Conservation (phyloP, 2,888 invertebrate species). For the Allygus modestus region DNA sequence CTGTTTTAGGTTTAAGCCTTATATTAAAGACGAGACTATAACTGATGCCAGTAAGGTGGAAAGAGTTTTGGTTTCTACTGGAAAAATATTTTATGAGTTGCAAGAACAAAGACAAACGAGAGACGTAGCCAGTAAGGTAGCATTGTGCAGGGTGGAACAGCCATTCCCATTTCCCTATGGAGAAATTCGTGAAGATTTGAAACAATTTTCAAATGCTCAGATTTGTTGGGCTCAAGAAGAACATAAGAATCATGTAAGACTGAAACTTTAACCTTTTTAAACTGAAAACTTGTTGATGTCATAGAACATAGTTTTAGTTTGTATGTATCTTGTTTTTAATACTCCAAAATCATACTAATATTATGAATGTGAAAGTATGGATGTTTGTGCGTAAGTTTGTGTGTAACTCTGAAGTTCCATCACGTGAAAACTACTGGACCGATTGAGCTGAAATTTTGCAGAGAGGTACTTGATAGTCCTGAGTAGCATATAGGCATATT, state of each 20-base stretch:
- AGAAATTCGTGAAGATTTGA: slow-evolving; percentile 82
- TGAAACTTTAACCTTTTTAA: slow-evolving; percentile 71
- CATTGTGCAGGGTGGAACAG: slow-evolving; percentile 93
- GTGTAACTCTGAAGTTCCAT: no score
- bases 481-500: no score
- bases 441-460: no score
- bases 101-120: slow-evolving; percentile 82
- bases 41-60: slow-evolving; percentile 77
- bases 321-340: no score
- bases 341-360: no score
- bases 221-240: slow-evolving; percentile 95
- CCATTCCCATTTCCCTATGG: slow-evolving; percentile 89
- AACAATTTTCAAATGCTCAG: slow-evolving; percentile 91
- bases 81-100: slow-evolving; percentile 91
- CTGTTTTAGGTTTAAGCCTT: slow-evolving; percentile 60
- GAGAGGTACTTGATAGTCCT: no score
- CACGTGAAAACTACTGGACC: no score
- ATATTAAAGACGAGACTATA: slow-evolving; percentile 57
- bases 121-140: slow-evolving; percentile 85
- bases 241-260: slow-evolving; percentile 96
- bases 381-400: no score
- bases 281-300: neutral
- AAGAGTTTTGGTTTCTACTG: slow-evolving; percentile 89
- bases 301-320: neutral
- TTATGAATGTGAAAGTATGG: no score